Conservation (phyloP, 1,140 invertebrate species). For the Archivesica marissinica region DNA sequence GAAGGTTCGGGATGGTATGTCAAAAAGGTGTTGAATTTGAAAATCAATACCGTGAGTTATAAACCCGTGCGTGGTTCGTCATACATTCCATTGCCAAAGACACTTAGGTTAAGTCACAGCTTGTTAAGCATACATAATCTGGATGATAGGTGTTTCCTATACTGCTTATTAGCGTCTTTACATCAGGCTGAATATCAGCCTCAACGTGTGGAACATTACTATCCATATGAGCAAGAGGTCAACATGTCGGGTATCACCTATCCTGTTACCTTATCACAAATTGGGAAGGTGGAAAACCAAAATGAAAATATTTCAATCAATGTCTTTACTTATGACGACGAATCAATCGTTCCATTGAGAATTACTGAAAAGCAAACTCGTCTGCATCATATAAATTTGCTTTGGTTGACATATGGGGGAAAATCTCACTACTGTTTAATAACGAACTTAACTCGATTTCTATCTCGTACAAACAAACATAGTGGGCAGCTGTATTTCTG, state of each 20-base stretch:
- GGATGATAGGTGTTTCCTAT: too few relatives aligned
- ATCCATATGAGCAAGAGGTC: not conserved
- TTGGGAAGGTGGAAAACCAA: constrained; percentile 29
- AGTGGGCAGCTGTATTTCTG: constrained; percentile 16
- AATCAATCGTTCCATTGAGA: constrained; percentile 4
- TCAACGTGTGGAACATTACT: not conserved
- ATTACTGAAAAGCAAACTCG: too few relatives aligned
- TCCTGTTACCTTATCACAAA: constrained; percentile 3
- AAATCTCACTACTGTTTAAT: constrained; percentile 3
- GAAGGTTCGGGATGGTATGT: too few relatives aligned
- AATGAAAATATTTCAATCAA: constrained; percentile 35
- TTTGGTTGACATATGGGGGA: constrained; percentile 3
- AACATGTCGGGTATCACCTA: constrained; percentile 30
- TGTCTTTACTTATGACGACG: constrained; percentile 32
- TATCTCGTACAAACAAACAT: constrained; percentile 42
- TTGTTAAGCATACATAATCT: too few relatives aligned
- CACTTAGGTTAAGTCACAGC: too few relatives aligned
- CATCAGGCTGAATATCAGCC: too few relatives aligned
- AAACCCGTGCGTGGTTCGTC: too few relatives aligned
- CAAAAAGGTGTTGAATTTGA: too few relatives aligned
- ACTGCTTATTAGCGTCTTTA: too few relatives aligned
- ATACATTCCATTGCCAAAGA: too few relatives aligned
- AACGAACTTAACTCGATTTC: constrained; percentile 7
- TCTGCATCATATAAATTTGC: constrained; percentile 18
- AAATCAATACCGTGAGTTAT: too few relatives aligned